phyloP scores from a whole-genome alignment of 2,888 invertebrate genomes.

The Pocota personata region DNA sequence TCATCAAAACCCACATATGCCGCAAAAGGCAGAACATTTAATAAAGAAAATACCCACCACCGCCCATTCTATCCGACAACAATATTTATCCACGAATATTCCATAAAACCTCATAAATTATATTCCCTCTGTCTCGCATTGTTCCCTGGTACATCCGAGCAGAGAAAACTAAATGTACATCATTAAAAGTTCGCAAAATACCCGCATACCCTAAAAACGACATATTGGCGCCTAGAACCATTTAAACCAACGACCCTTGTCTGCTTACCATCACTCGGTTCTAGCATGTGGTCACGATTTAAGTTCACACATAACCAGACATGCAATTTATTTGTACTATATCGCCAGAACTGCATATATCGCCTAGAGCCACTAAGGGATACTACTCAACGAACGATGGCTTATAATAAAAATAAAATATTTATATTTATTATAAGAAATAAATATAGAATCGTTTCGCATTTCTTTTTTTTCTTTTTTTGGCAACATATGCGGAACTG shows the following conservation, averaged over 20 bases:
- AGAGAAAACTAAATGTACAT: slow-evolving; percentile 32
- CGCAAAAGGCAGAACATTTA: slow-evolving; percentile 12
- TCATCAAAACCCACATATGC: slow-evolving; percentile 20
- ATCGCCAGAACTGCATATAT: slow-evolving; percentile 14
- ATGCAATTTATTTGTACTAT: slow-evolving; percentile 46
- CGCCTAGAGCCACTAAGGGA: not conserved
- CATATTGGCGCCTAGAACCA: slow-evolving; percentile 64
- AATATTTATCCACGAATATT: slow-evolving; percentile 1
- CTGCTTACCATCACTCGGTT: not conserved
- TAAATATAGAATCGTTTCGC: slow-evolving; percentile 15
- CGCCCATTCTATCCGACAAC: not conserved
- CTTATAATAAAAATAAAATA: slow-evolving; percentile 54
- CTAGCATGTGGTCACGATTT: slow-evolving; percentile 56
- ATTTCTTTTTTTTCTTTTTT: no score
- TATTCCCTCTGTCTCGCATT: not conserved
- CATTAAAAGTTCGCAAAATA: slow-evolving; percentile 61
- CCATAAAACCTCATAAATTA: slow-evolving; percentile 43
- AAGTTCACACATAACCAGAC: slow-evolving; percentile 33
- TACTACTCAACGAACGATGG: not conserved
- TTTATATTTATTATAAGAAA: slow-evolving; percentile 31
- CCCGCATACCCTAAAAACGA: slow-evolving; percentile 63
- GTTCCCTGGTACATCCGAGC: not conserved
- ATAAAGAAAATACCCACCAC: not conserved
- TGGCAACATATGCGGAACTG: slow-evolving; percentile 45
- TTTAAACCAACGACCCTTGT: slow-evolving; percentile 8